Conservation (phyloP, 1,140 invertebrate species). For the Heliothis subflexa region DNA sequence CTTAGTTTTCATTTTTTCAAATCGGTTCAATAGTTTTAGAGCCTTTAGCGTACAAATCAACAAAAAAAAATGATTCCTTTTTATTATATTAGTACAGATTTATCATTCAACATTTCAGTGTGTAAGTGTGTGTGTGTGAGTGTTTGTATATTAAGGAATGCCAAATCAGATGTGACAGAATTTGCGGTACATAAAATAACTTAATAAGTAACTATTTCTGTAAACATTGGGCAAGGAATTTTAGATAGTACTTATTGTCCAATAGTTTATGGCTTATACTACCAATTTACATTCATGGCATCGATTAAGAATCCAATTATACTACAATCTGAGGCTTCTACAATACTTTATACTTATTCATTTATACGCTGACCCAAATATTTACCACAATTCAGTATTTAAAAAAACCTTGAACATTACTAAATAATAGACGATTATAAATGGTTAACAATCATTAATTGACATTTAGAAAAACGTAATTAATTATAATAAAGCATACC, state of each 20-base stretch:
- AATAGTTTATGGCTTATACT: conserved; percentile 10
- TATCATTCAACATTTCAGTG: too few relatives aligned
- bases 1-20: too few relatives aligned
- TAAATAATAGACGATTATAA: conserved; percentile 36
- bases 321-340: conserved; percentile 48
- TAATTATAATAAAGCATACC: conserved; percentile 4
- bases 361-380: conserved; percentile 61
- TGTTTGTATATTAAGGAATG: too few relatives aligned
- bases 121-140: too few relatives aligned
- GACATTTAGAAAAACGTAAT: conserved; percentile 20
- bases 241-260: background rate
- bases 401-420: conserved; percentile 58
- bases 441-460: conserved; percentile 36
- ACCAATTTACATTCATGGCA: background rate
- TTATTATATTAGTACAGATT: too few relatives aligned
- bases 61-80: too few relatives aligned
- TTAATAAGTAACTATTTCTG: too few relatives aligned
- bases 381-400: conserved; percentile 38
- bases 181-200: too few relatives aligned
- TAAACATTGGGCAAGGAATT: too few relatives aligned
- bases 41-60: too few relatives aligned
- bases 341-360: conserved; percentile 48
- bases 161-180: too few relatives aligned
- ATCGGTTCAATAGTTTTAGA: too few relatives aligned
- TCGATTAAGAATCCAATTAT: conserved; percentile 46